Percentiles rank a stretch among this genome's conserved stretches.
phyloP scores from a whole-genome alignment of 2,888 invertebrate species.

The Abscondita cerata region DNA sequence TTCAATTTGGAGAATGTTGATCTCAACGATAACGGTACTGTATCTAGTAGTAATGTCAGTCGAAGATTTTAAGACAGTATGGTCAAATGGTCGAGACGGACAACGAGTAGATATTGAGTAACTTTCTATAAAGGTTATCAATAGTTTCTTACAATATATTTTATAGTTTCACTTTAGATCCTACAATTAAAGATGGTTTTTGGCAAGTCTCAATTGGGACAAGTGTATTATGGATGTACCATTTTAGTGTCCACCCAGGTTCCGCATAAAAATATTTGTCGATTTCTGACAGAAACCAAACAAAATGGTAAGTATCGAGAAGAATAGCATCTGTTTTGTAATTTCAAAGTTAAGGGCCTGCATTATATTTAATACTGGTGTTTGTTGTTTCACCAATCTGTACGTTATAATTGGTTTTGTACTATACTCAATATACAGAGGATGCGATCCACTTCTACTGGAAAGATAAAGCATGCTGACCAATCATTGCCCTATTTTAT shows the following conservation, averaged over 20 bases:
- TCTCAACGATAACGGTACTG: background rate
- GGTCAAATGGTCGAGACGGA: background rate
- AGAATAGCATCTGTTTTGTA: background rate
- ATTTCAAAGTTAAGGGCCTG: too few species aligned
- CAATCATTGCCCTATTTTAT: constrained; percentile 71
- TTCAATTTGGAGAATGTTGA: constrained; percentile 62
- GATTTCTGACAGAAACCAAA: constrained; percentile 29
- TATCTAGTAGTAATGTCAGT: background rate
- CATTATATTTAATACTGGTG: too few species aligned
- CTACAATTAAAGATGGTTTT: constrained; percentile 67
- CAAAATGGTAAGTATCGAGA: background rate
- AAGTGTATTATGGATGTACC: constrained; percentile 63
- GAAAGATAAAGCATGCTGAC: constrained; percentile 63
- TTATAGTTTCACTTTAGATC: constrained; percentile 66
- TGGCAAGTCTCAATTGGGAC: constrained; percentile 66
- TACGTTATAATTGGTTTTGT: constrained; percentile 52
- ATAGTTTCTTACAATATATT: constrained; percentile 14
- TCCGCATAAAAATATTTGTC: constrained; percentile 65
- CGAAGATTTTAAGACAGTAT: background rate
- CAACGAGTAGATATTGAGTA: background rate
- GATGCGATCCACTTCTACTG: constrained; percentile 67
- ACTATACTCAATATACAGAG: constrained; percentile 68
- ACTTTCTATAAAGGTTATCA: background rate
- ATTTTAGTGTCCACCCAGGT: constrained; percentile 64
- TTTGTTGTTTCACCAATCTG: background rate